phyloP scores from a whole-genome alignment of 2,888 invertebrate genomes.

The Phyto melanocephala region DNA sequence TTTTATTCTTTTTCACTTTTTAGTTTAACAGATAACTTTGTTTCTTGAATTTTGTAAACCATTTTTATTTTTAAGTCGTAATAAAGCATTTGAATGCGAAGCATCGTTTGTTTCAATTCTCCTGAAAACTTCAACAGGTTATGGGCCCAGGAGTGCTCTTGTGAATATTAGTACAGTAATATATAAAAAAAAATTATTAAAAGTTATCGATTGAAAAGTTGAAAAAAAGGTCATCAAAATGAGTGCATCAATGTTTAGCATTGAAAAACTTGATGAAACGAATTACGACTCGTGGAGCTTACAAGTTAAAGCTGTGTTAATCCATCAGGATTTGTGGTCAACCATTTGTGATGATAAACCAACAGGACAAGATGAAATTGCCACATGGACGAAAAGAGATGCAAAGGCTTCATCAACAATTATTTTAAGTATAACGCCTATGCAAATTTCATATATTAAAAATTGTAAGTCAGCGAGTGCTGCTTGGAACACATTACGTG shows the following conservation, averaged over 20 bases:
- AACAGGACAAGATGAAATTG: background rate
- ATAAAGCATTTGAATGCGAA: too few relatives aligned
- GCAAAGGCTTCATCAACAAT: slow-evolving; percentile 43
- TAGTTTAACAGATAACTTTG: too few relatives aligned
- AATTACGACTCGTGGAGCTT: slow-evolving; percentile 57
- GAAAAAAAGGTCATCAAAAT: slow-evolving; percentile 18
- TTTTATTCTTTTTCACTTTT: too few relatives aligned
- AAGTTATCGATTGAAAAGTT: background rate
- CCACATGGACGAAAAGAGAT: slow-evolving; percentile 19
- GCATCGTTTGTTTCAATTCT: too few relatives aligned
- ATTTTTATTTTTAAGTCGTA: too few relatives aligned
- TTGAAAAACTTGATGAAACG: slow-evolving; percentile 47
- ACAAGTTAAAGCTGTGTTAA: slow-evolving; percentile 46
- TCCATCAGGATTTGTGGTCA: slow-evolving; percentile 55
- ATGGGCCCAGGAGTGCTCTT: slow-evolving; percentile 54
- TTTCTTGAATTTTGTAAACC: too few relatives aligned
- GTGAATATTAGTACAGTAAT: background rate
- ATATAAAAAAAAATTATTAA: too few relatives aligned
- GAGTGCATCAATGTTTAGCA: slow-evolving; percentile 40
- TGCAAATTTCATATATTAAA: slow-evolving; percentile 43
- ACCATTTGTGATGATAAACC: background rate
- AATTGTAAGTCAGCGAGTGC: slow-evolving; percentile 34
- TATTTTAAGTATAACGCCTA: slow-evolving; percentile 30
- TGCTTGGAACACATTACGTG: slow-evolving; percentile 37
- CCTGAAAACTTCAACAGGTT: slow-evolving; percentile 34